phyloP scores from a whole-genome alignment of 2,113 vertebrate species.

The Sander lucioperca region DNA sequence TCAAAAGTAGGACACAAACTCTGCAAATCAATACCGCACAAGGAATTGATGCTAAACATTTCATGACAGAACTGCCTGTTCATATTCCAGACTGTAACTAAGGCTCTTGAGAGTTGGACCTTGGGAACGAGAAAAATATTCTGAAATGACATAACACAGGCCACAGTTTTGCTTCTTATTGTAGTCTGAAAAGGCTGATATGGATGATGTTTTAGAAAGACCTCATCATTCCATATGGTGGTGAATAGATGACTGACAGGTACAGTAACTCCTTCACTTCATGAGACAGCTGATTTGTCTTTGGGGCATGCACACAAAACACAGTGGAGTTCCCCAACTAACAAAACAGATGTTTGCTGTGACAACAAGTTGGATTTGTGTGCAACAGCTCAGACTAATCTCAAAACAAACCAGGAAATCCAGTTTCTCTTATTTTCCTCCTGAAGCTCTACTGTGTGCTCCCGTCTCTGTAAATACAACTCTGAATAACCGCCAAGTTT shows the following conservation, averaged over 20 bases:
- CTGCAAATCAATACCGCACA: neutral
- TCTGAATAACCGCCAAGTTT: neutral
- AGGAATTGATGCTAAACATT: neutral
- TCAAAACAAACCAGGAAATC: conserved; percentile 43
- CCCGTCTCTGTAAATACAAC: neutral
- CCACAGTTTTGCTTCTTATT: neutral
- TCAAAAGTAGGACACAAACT: neutral
- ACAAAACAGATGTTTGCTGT: conserved; percentile 23
- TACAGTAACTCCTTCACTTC: neutral
- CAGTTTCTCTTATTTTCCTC: conserved; percentile 16
- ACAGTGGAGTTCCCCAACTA: neutral
- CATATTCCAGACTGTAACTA: neutral
- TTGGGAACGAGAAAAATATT: neutral
- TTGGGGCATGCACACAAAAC: neutral
- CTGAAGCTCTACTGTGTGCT: neutral
- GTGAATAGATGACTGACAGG: neutral
- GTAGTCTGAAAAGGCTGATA: neutral
- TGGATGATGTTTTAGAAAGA: neutral
- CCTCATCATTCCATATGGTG: neutral
- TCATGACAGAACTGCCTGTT: neutral
- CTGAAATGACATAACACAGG: neutral
- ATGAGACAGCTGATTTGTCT: neutral
- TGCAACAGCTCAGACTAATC: neutral
- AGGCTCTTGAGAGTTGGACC: neutral
- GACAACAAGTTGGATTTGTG: conserved; percentile 21